Evolutionary conservation across 2,797 vertebrate genomes (phyloP).

Genomic region (Alectoris magna): DNA sequence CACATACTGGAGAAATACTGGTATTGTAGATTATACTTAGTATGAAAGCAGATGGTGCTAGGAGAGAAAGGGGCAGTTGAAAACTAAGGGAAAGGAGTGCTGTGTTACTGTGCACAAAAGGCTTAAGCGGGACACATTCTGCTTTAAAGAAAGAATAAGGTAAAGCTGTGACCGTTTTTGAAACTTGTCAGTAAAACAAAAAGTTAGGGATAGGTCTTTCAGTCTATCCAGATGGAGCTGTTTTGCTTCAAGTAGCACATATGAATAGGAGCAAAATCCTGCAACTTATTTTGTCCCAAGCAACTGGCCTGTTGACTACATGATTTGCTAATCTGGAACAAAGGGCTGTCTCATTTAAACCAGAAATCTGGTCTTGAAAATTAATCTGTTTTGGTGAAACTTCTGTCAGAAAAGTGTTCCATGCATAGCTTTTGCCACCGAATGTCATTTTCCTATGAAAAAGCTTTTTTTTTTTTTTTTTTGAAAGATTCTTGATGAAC

Average conservation of each 20-base stretch:
- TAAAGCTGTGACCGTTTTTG: not conserved
- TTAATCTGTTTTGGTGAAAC: not conserved
- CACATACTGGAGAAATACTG: not conserved
- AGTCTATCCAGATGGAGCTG: not conserved
- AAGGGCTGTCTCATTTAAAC: not conserved
- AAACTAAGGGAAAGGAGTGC: not conserved
- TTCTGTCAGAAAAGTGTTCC: not conserved
- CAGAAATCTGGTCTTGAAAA: conserved; percentile 2
- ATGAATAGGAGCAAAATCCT: not conserved
- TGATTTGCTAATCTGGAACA: not conserved
- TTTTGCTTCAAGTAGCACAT: not conserved
- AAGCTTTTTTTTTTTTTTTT: not conserved
- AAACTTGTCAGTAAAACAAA: not conserved
- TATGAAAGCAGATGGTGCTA: not conserved
- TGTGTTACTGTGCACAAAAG: not conserved
- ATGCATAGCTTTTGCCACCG: not conserved
- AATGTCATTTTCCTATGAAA: not conserved
- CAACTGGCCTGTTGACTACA: not conserved
- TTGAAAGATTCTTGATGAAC: conserved; percentile 37
- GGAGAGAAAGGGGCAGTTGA: not conserved
- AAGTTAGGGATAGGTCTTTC: not conserved
- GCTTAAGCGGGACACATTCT: not conserved
- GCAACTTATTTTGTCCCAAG: not conserved
- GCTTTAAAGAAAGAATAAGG: not conserved
- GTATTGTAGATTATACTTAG: not conserved